Evolutionary conservation across 1,140 invertebrate genomes (phyloP).

Genomic region (Drosophila mauritiana): DNA sequence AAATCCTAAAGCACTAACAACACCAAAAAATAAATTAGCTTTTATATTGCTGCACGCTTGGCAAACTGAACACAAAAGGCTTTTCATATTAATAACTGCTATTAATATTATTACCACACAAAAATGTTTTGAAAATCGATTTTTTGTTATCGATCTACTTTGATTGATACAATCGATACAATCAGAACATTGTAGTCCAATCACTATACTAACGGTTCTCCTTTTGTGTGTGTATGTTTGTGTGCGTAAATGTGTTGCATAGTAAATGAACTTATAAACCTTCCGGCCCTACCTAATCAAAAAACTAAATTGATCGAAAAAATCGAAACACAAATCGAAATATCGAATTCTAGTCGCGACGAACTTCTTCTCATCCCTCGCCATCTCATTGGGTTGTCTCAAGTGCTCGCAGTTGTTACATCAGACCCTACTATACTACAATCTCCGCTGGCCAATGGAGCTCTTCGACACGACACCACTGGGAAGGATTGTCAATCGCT

Average conservation of each 20-base stretch:
- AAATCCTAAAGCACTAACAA: conserved; percentile 7
- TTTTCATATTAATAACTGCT: conserved; percentile 19
- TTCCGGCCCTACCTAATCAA: background rate
- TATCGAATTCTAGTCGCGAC: conserved; percentile 72
- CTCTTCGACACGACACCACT: conserved; percentile 92
- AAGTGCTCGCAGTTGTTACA: conserved; percentile 86
- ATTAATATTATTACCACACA: conserved; percentile 10
- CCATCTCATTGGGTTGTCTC: conserved; percentile 84
- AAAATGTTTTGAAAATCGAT: conserved; percentile 3
- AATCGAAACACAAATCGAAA: conserved; percentile 4
- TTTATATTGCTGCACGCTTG: conserved; percentile 27
- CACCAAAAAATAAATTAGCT: background rate
- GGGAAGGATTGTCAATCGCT: conserved; percentile 91
- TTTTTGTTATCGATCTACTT: background rate
- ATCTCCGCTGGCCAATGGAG: conserved; percentile 89
- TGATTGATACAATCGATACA: conserved; percentile 2
- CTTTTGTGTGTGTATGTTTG: conserved; percentile 33
- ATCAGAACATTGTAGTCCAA: conserved; percentile 10
- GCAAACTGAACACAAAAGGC: conserved; percentile 14
- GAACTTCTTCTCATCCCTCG: conserved; percentile 79
- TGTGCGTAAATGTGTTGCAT: conserved; percentile 25
- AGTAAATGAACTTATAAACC: conserved; percentile 5
- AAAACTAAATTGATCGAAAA: conserved; percentile 14
- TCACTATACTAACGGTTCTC: conserved; percentile 32
- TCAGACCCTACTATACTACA: conserved; percentile 86